Percentiles rank a stretch among this genome's conserved stretches.
Evolutionary conservation across 2,888 invertebrate genomes (phyloP).

Genomic region (Conus canariensis): DNA sequence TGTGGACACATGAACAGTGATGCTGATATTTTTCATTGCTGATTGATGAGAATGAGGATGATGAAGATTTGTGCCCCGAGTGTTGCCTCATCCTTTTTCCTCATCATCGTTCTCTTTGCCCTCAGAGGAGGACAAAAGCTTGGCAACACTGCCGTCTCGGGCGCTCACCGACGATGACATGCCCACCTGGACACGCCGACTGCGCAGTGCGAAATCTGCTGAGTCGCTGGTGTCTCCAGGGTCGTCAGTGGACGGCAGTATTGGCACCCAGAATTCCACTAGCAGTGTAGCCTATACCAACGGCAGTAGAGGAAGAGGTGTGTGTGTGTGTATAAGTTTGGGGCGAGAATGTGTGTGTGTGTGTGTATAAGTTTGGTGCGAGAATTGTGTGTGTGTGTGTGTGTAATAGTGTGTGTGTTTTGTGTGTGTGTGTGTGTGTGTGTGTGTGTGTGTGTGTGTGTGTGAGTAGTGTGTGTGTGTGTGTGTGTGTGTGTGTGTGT

Average conservation of each 20-base stretch:
- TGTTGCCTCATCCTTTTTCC: no score
- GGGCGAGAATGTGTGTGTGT: not conserved
- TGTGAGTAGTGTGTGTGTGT: not conserved
- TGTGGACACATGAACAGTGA: no score
- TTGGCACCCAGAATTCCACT: conserved; percentile 37
- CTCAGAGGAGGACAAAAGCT: conserved; percentile 13
- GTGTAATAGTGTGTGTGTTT: no score
- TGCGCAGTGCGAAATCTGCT: conserved; percentile 73
- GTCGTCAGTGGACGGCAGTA: conserved; percentile 48
- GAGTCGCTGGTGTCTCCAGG: conserved; percentile 69
- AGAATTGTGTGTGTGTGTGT: no score
- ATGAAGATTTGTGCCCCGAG: no score
- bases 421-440: not conserved
- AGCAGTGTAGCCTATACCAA: not conserved
- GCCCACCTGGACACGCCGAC: conserved; percentile 71
- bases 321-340: no score
- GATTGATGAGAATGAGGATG: no score
- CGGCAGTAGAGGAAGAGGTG: no score
- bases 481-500: not conserved
- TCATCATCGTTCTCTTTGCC: not conserved
- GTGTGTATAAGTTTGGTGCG: no score
- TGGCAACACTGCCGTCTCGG: conserved; percentile 56
- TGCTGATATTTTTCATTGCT: no score
- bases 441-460: conserved; percentile 5
- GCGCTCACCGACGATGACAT: conserved; percentile 74